Evolutionary conservation across 1,140 invertebrate genomes (phyloP).

Genomic region (Hycleus cichorii): DNA sequence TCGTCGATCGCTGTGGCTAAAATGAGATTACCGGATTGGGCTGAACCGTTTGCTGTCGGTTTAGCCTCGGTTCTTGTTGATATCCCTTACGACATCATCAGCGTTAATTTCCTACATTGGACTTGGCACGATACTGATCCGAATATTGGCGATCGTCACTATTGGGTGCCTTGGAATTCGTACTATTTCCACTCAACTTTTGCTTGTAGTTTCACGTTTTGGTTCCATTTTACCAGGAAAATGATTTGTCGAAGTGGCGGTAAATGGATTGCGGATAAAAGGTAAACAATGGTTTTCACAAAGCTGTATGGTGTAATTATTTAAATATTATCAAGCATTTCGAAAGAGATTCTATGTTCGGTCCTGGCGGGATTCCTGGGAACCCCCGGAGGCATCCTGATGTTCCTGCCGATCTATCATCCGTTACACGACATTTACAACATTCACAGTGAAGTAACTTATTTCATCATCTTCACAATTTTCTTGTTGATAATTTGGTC

Average conservation of each 20-base stretch:
- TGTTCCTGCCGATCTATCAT: constrained; percentile 68
- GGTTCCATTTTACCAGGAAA: constrained; percentile 53
- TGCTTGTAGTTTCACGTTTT: constrained; percentile 61
- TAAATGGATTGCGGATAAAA: constrained; percentile 46
- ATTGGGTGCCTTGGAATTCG: constrained; percentile 71
- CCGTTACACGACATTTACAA: constrained; percentile 60
- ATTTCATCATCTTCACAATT: constrained; percentile 54
- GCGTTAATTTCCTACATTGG: constrained; percentile 75
- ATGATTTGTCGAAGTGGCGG: constrained; percentile 46
- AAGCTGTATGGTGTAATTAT: constrained; percentile 4
- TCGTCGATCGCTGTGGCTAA: constrained; percentile 57
- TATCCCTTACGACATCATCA: constrained; percentile 73
- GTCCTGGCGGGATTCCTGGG: constrained; percentile 58
- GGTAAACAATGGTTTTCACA: constrained; percentile 6
- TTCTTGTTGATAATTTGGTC: constrained; percentile 52
- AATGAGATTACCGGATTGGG: constrained; percentile 56
- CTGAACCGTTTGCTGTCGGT: constrained; percentile 68
- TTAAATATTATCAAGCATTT: constrained; percentile 6
- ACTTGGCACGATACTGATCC: constrained; percentile 82
- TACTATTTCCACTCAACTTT: constrained; percentile 77
- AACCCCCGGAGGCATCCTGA: constrained; percentile 61
- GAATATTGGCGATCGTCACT: constrained; percentile 69
- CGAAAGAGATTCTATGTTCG: constrained; percentile 29
- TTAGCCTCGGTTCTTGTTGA: constrained; percentile 66
- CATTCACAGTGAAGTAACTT: constrained; percentile 65